Evolutionary conservation across 1,140 invertebrate genomes (phyloP), one percentile per base, ranked within the genome.

Genomic region (Acromyrmex echinatior): DNA sequence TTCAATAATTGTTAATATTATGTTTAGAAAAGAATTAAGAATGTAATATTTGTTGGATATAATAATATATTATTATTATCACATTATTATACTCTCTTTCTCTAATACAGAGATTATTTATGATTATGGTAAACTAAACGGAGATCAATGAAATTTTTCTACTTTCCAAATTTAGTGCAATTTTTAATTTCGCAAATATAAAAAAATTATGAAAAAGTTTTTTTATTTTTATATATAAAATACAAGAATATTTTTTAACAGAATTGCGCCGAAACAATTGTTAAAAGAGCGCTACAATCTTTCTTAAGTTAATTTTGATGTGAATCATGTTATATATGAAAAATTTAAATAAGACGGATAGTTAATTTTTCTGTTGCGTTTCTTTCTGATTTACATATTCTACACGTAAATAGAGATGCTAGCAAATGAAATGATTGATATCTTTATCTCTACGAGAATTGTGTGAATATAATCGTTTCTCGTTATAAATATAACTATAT

Each of bases 321-420:
- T 79, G 14, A 66, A 51, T 31, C n/a, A 5, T 53, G 14, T 51
- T 51, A 51, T 31, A 31, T 60, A 9, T 18, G 16, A 16, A 62
- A 2, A 65, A 45, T 49, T 25, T 62, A 63, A 49, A 53, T 53
- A 68, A 35, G 28, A 0, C 12, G 31, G 53, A 39, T 35, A 80
- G 65, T 45, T 81, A 12, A 2, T 63, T 51, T 21, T 79, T 12
- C 39, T 77, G 21, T 16, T 31, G 25, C 25, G 18, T 80, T 58
- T 70, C 9, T 56, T 80, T 10, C 2, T 74, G 4, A 62, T 76
- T 84, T 84, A 74, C 53, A 84, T n/a, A 76, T 84, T 84, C 80
- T 84, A 74, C 80, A 84, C 70, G 56, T 45, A 45, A 45, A 45
- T 45, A 45, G 39, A 62, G 71, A 45, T 12, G 56, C 39, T 9